phyloP scores from a whole-genome alignment of 53 echinoderm and acorn worm genomes.

The Apostichopus leukothele region DNA sequence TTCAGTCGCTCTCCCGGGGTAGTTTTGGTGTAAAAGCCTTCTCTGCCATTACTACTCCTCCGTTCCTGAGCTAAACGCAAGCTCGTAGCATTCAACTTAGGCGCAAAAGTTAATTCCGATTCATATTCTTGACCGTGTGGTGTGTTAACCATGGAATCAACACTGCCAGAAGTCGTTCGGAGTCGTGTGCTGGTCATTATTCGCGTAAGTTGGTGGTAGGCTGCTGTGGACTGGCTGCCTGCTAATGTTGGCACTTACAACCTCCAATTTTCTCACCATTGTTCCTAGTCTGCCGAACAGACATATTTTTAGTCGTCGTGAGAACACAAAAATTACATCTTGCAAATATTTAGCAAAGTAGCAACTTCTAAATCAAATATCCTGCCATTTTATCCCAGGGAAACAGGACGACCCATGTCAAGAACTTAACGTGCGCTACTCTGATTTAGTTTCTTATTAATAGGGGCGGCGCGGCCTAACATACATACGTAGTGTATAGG shows the following conservation, averaged over 20 bases:
- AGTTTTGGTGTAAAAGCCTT: conserved; percentile 53
- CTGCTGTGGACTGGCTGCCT: background rate
- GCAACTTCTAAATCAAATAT: background rate
- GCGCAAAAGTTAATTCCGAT: conserved; percentile 80
- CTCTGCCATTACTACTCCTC: conserved; percentile 38
- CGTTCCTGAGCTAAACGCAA: conserved; percentile 71
- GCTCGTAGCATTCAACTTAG: conserved; percentile 84
- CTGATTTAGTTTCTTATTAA: too few relatives aligned
- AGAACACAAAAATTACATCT: background rate
- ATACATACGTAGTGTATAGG: too few relatives aligned
- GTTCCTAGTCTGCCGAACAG: background rate
- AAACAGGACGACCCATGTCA: background rate
- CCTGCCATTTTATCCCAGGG: background rate
- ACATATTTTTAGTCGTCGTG: background rate
- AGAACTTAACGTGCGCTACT: background rate
- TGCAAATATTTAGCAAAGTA: background rate
- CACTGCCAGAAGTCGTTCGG: background rate
- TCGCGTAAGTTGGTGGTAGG: background rate
- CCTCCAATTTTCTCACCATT: background rate
- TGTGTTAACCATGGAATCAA: conserved; percentile 1
- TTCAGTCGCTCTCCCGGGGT: conserved; percentile 37
- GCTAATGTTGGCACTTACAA: too few relatives aligned
- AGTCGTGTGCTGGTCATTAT: conserved; percentile 19
- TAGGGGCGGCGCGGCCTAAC: too few relatives aligned
- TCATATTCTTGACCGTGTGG: conserved; percentile 58